A percentile compares a stretch with the other conserved stretches of the same genome.
These are phyloP conservation scores for Callyntrura guangdongensis DNA, from an alignment of 2,888 invertebrate species.

Conservation along the genomic window DNA sequence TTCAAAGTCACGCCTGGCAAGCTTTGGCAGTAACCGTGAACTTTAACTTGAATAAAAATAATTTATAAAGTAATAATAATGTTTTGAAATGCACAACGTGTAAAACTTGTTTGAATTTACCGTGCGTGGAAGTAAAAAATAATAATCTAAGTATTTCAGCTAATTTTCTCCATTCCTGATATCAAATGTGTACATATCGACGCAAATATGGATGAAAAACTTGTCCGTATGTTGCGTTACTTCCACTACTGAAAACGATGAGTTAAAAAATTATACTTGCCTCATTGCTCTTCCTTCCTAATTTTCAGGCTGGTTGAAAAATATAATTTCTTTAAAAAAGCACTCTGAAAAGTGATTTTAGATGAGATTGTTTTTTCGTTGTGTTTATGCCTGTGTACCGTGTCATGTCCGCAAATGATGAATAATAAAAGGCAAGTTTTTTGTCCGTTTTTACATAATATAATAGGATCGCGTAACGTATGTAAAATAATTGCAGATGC, in stretches of 20 bases:
- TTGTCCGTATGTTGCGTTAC: background rate
- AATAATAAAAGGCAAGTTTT: background rate
- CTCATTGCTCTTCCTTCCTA: background rate
- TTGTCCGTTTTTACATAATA: background rate
- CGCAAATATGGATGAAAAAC: background rate
- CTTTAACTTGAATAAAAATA: conserved; percentile 57
- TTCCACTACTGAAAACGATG: background rate
- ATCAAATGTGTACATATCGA: background rate
- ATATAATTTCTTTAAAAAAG: background rate
- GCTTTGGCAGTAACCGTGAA: conserved; percentile 74
- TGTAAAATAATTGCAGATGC: conserved; percentile 18
- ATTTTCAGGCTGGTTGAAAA: background rate
- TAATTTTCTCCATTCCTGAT: conserved; percentile 8
- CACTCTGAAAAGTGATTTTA: conserved; percentile 26
- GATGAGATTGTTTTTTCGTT: background rate
- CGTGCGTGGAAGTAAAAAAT: background rate
- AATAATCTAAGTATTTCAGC: background rate
- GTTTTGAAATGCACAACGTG: conserved; percentile 35
- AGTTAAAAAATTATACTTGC: background rate
- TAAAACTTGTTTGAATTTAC: background rate
- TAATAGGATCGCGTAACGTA: background rate
- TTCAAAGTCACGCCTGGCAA: conserved; percentile 76
- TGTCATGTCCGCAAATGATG: background rate
- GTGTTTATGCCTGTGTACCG: background rate
- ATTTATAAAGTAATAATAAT: conserved; percentile 1